A percentile compares a stretch with the other conserved stretches of the same genome.
Conservation (phyloP, 1,140 invertebrate species). For the Hetaerina americana region DNA sequence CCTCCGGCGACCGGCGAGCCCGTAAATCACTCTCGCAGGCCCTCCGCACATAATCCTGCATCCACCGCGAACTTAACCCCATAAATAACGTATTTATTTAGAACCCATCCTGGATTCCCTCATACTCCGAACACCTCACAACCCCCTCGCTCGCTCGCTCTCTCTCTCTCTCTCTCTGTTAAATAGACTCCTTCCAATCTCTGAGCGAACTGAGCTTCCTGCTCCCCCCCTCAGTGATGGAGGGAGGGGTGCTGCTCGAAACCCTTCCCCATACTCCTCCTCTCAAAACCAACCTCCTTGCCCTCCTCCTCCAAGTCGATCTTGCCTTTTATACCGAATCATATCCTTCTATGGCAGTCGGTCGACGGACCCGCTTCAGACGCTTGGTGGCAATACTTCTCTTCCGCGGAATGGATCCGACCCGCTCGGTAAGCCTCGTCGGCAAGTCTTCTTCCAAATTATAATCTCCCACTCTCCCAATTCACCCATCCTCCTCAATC, state of each 20-base stretch:
- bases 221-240: no score
- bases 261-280: not conserved
- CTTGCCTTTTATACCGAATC: no score
- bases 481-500: no score
- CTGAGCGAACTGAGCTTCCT: no score
- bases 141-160: not conserved
- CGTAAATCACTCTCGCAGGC: not conserved
- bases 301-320: no score
- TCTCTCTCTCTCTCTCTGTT: not conserved
- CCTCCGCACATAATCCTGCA: not conserved
- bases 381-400: not conserved
- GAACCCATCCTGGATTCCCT: not conserved
- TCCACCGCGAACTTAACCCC: not conserved
- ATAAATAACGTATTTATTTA: conserved; percentile 1
- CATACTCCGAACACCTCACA: not conserved
- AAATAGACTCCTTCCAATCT: no score
- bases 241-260: not conserved
- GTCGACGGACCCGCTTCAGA: no score
- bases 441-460: not conserved
- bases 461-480: no score
- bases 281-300: no score
- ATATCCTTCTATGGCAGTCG: no score
- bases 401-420: not conserved
- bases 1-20: not conserved
- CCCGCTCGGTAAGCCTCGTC: not conserved